Evolutionary conservation across 2,888 invertebrate species (phyloP).

Genomic region (Trachelus troglodyta): DNA sequence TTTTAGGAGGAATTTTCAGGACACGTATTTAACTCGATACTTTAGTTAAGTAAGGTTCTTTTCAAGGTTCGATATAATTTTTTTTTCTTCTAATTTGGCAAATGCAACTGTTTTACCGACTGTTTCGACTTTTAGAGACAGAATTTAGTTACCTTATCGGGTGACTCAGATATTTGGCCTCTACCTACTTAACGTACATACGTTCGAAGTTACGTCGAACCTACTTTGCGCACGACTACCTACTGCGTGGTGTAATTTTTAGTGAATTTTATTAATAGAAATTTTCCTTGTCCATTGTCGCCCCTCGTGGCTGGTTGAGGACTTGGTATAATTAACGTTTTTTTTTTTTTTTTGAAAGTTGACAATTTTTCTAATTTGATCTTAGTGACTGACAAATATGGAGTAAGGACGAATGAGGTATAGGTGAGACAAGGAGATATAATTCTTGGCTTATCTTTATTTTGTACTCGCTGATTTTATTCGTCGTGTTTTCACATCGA

Average conservation of each 20-base stretch:
- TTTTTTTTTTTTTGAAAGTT: background rate
- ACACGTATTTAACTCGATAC: background rate
- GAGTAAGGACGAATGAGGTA: background rate
- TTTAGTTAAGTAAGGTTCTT: background rate
- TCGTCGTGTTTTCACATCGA: background rate
- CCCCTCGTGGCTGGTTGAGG: no score
- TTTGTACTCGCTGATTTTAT: background rate
- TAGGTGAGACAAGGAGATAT: background rate
- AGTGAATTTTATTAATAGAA: background rate
- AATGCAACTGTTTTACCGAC: background rate
- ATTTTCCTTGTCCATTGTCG: background rate
- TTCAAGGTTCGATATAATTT: background rate
- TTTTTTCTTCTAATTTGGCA: background rate
- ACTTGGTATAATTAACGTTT: background rate
- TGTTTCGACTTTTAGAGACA: background rate
- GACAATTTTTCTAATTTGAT: background rate
- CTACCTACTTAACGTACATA: constrained; percentile 31
- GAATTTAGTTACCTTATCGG: constrained; percentile 33
- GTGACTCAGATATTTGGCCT: constrained; percentile 33
- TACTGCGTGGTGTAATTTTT: background rate
- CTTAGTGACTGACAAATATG: background rate
- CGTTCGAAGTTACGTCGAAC: background rate
- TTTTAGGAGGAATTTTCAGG: background rate
- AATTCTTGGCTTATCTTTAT: background rate
- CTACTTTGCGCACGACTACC: background rate